phyloP scores from a whole-genome alignment of 2,113 vertebrate genomes.

The Psophia crepitans region DNA sequence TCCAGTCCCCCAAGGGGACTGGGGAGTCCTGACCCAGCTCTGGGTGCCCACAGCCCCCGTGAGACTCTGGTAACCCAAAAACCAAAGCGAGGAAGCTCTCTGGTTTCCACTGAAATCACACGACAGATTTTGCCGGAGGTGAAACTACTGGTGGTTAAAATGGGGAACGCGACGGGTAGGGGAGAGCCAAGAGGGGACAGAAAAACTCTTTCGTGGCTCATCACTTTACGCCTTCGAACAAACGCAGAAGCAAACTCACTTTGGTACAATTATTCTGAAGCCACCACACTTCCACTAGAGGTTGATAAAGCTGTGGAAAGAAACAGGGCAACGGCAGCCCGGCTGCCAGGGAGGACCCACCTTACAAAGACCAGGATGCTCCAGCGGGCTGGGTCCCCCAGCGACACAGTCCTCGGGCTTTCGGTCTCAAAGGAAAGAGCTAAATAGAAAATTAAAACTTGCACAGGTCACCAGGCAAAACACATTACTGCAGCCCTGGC shows the following conservation, averaged over 20 bases:
- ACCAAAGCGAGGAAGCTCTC: fast-evolving
- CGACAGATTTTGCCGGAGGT: fast-evolving
- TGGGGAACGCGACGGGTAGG: fast-evolving
- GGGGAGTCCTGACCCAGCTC: not conserved
- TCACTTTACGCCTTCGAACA: not conserved
- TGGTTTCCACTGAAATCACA: not conserved
- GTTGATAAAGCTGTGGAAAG: not conserved
- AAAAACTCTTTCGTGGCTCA: not conserved
- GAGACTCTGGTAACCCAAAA: not conserved
- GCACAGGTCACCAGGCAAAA: not conserved
- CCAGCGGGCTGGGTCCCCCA: not conserved
- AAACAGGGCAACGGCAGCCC: not conserved
- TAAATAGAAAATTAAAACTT: not conserved
- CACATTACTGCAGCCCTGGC: not conserved
- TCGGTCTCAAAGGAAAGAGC: not conserved
- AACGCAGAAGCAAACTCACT: not conserved
- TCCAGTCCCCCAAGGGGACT: not conserved
- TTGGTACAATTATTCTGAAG: not conserved
- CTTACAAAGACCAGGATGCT: not conserved
- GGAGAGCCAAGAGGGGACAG: not conserved
- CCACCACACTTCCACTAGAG: not conserved
- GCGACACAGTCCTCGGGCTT: fast-evolving
- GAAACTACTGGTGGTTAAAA: not conserved
- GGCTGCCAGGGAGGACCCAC: not conserved
- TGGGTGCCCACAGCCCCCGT: not conserved